These are phyloP conservation scores for Drosophila kohkoa DNA, from an alignment of 1,140 invertebrate species.

Conservation along the genomic window DNA sequence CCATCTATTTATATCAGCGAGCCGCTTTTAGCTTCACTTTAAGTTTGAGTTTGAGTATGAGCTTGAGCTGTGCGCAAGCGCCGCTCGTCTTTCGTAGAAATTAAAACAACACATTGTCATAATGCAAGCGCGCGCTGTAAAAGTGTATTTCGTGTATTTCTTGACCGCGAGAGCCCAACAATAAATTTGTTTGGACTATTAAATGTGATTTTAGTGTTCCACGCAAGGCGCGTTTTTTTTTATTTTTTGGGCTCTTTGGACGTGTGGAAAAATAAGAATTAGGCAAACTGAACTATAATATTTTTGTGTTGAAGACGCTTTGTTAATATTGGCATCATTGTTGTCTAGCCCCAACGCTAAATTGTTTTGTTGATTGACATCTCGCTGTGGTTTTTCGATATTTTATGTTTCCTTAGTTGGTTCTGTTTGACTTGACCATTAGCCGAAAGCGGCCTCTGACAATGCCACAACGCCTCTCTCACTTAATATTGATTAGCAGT, in stretches of 20 bases:
- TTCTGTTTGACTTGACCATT: slow-evolving; percentile 70
- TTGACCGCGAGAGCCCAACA: slow-evolving; percentile 30
- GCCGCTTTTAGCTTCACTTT: not conserved
- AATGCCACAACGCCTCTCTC: slow-evolving; percentile 13
- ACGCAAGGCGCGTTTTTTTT: slow-evolving; percentile 42
- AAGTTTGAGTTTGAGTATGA: no score
- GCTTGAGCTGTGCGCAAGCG: slow-evolving; percentile 32
- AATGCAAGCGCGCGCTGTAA: slow-evolving; percentile 42
- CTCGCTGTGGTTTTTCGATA: slow-evolving; percentile 57
- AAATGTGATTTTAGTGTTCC: slow-evolving; percentile 77
- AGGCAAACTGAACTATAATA: slow-evolving; percentile 36
- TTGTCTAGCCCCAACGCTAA: slow-evolving; percentile 28
- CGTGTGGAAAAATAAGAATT: slow-evolving; percentile 52
- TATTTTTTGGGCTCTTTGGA: not conserved
- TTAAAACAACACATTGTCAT: slow-evolving; percentile 65
- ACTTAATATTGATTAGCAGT: slow-evolving; percentile 63
- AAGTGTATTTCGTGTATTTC: slow-evolving; percentile 39
- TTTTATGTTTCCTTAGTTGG: slow-evolving; percentile 58
- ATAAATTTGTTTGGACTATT: slow-evolving; percentile 80
- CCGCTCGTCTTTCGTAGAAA: slow-evolving; percentile 69
- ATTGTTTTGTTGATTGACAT: slow-evolving; percentile 58
- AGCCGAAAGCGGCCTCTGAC: slow-evolving; percentile 33
- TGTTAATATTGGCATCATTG: slow-evolving; percentile 58
- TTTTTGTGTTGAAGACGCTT: slow-evolving; percentile 40
- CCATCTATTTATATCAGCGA: slow-evolving; percentile 70